Base-by-base conservation (phyloP, 2,797 vertebrate genomes). In the Catostomus latipinnis region DNA sequence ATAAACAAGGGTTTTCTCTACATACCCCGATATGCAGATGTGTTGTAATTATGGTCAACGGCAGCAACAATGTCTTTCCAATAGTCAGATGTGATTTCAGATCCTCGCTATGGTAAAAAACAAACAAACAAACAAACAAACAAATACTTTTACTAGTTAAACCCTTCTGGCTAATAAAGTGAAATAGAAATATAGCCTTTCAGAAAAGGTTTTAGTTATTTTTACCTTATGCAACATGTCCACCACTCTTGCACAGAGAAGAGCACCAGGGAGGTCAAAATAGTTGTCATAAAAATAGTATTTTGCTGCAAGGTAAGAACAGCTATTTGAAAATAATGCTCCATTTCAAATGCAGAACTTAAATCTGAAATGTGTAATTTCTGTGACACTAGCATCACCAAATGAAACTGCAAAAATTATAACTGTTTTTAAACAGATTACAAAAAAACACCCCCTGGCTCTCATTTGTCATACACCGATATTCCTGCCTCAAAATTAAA, bases 211-310 rank as follows among this genome's bases (percentile, higher is more conserved):
- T 45, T 3, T 4, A 45, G 12, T 1, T 61, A 49, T 71, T 6
- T 62, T 94, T 90, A 98, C 97, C 96, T 96, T 95, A 84, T 94
- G 91, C 88, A 98, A 90, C 90, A 92, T 92, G 89, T 99, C 96
- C 82, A 98, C 96, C 80, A 96, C 93, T 83, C 94, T 94, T 84
- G 96, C 96, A 88, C 96, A 97, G 6, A 98, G 93, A 60, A 98
- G 94, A 66, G 96, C 96, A 82, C 96, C 96, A 1, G 97, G 97
- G 18, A 98, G 93, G 88, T 98, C 97, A 93, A 98, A 98, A 89
- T 97, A 97, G 91, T 98, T 98, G 92, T 98, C 96, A 86, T 97
- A 98, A 87, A 96, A 96, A 92, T 98, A 98, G 87, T 97, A 97
- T 90, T 97, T 97, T 83, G 96, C 97, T 99, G 91, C 18, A 89